phyloP scores from a whole-genome alignment of 2,888 invertebrate genomes.

The Alitta virens region DNA sequence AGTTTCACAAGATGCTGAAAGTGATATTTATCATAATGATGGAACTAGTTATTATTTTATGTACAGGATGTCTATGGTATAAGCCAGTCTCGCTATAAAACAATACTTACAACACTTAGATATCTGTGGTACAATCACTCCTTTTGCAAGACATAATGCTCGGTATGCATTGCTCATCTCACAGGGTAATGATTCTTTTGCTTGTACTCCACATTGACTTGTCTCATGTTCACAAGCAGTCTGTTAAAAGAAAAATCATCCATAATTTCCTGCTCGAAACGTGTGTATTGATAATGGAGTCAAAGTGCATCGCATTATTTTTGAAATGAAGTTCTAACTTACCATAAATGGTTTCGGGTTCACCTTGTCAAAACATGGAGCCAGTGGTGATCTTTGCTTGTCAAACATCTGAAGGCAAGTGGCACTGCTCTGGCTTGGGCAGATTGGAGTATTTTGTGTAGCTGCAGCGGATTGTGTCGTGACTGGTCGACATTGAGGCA shows the following conservation, averaged over 20 bases:
- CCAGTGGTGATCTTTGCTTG: background rate
- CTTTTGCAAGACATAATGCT: background rate
- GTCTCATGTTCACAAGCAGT: background rate
- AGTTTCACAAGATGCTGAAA: background rate
- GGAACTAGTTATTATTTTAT: too few relatives aligned
- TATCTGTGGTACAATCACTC: background rate
- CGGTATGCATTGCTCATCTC: background rate
- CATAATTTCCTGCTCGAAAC: too few relatives aligned
- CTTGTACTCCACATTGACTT: background rate
- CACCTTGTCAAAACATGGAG: background rate
- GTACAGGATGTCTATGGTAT: too few relatives aligned
- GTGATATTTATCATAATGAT: background rate
- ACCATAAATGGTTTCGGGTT: background rate
- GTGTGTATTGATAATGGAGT: background rate
- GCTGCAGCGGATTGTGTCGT: too few relatives aligned
- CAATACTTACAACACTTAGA: background rate
- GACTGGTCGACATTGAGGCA: background rate
- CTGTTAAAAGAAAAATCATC: background rate
- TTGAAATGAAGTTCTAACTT: background rate
- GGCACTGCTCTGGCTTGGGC: background rate
- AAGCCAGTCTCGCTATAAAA: background rate
- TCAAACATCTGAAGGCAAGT: background rate
- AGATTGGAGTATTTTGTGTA: background rate
- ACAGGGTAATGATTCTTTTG: background rate
- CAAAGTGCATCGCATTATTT: too few relatives aligned